These are phyloP conservation scores for Coptodon rendalli DNA, from an alignment of 2,113 vertebrate genomes.

Conservation along the genomic window DNA sequence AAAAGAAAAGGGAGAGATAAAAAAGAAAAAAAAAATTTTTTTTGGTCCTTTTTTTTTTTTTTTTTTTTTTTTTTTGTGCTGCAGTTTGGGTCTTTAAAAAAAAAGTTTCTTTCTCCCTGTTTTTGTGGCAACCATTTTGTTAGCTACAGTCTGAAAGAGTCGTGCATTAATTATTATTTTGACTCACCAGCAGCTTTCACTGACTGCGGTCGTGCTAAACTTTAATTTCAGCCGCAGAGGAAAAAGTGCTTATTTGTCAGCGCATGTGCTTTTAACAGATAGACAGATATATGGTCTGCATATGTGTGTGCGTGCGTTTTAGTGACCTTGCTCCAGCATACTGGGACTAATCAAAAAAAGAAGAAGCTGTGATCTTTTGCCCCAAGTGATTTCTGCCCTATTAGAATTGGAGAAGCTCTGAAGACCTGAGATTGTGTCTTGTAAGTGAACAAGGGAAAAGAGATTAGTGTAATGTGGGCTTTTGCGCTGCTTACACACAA, in stretches of 20 bases:
- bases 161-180: constrained; percentile 21
- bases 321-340: constrained; percentile 45
- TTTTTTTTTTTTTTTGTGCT: constrained; percentile 58
- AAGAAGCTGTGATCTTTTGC: constrained; percentile 27
- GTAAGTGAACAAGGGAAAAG: constrained; percentile 64
- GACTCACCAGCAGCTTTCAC: not conserved
- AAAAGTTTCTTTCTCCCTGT: constrained; percentile 74
- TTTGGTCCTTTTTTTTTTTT: no score
- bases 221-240: not conserved
- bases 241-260: not conserved
- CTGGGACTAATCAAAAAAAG: not conserved
- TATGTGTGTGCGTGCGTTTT: not conserved
- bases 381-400: constrained; percentile 25
- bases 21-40: no score
- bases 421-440: constrained; percentile 54
- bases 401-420: constrained; percentile 46
- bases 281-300: not conserved
- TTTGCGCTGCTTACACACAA: constrained; percentile 51
- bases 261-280: not conserved
- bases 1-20: no score
- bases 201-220: not conserved
- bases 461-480: constrained; percentile 66
- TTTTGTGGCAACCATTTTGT: constrained; percentile 85
- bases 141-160: constrained; percentile 11
- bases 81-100: constrained; percentile 75